Evolutionary conservation across 2,888 invertebrate species (phyloP).

Genomic region (Limnephilus marmoratus): DNA sequence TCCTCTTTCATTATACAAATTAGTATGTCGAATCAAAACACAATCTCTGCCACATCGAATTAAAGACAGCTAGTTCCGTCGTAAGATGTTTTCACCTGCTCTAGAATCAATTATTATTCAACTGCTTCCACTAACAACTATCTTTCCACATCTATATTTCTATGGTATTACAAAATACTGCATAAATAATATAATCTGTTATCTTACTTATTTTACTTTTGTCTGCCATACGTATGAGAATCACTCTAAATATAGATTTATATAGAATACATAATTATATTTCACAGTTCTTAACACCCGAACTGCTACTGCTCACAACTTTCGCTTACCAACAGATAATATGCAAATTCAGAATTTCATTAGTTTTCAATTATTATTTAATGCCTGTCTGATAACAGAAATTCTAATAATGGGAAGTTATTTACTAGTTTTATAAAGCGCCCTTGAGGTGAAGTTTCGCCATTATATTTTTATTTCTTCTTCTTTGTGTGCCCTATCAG

Average conservation of each 20-base stretch:
- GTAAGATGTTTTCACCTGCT: background rate
- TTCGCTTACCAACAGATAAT: background rate
- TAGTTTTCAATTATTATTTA: background rate
- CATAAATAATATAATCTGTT: background rate
- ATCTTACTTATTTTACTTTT: background rate
- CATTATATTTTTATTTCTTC: background rate
- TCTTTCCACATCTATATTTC: background rate
- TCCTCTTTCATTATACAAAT: background rate
- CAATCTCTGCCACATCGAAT: too few species aligned
- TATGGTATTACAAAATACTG: background rate
- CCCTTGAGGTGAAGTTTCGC: background rate
- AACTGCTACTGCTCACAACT: background rate
- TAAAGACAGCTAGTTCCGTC: background rate
- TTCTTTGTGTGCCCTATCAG: too few species aligned
- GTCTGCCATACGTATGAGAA: background rate
- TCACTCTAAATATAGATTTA: too few species aligned
- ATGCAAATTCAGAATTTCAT: too few species aligned
- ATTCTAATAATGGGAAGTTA: too few species aligned
- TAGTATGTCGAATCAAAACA: background rate
- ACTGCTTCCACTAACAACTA: background rate
- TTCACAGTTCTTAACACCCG: background rate
- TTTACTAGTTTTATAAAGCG: background rate
- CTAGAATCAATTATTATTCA: background rate
- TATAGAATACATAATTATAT: background rate
- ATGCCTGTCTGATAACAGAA: background rate